Conservation (phyloP, 92 coral and sea anemone genomes). For the Montipora capitata region DNA sequence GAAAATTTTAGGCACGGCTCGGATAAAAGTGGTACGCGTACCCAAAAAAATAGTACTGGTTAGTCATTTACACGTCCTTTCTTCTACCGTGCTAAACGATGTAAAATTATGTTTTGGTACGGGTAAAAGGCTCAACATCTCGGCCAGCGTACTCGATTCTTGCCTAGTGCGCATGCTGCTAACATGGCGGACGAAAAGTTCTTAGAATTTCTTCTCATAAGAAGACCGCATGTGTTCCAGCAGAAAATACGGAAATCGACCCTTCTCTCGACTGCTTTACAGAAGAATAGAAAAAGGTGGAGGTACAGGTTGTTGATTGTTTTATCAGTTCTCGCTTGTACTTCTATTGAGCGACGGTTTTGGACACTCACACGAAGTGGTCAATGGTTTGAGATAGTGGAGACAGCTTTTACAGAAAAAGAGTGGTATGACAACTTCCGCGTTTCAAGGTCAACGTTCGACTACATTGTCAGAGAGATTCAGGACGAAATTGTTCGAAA, state of each 20-base stretch:
- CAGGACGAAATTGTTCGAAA: constrained; percentile 53
- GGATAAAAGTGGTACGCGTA: too few relatives aligned
- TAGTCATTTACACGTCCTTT: too few relatives aligned
- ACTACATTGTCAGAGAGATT: constrained; percentile 55
- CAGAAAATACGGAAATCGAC: neutral
- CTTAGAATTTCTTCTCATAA: neutral
- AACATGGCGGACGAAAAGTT: constrained; percentile 13
- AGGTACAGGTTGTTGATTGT: constrained; percentile 31
- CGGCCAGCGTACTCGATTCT: constrained; percentile 16
- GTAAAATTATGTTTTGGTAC: constrained; percentile 12
- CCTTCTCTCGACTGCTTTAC: neutral
- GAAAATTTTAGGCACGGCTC: too few relatives aligned
- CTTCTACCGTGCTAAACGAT: neutral
- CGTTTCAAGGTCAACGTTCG: constrained; percentile 67
- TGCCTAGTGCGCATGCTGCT: constrained; percentile 19
- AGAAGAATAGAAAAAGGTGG: constrained; percentile 20
- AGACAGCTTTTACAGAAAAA: constrained; percentile 54
- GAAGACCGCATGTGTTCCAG: neutral
- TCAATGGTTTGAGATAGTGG: constrained; percentile 50
- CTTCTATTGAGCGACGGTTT: neutral
- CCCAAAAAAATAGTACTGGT: too few relatives aligned
- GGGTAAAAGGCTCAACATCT: constrained; percentile 11
- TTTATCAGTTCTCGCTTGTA: constrained; percentile 16
- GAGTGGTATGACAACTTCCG: constrained; percentile 81
- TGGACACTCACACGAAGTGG: constrained; percentile 11